phyloP scores from a whole-genome alignment of 2,113 vertebrate genomes.

The Dasyurus viverrinus region DNA sequence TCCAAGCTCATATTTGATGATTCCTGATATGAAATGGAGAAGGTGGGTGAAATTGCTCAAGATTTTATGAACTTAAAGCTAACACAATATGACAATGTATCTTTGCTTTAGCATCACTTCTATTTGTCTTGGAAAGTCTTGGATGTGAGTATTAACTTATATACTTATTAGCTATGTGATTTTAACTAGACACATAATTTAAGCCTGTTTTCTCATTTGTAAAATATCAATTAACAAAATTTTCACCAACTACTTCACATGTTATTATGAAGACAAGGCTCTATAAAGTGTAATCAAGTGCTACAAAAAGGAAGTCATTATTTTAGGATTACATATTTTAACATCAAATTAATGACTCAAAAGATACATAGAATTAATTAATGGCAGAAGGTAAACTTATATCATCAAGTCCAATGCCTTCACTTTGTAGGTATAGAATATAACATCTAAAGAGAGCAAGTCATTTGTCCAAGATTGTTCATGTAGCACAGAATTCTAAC shows the following conservation, averaged over 20 bases:
- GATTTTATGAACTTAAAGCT: not conserved
- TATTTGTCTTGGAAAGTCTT: not conserved
- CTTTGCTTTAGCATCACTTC: not conserved
- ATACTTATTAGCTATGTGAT: not conserved
- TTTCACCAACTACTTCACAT: not conserved
- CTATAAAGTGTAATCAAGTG: not conserved
- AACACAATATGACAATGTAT: not conserved
- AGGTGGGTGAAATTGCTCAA: not conserved
- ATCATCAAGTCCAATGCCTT: not conserved
- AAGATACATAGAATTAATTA: not conserved
- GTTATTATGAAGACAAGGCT: not conserved
- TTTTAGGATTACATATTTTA: not conserved
- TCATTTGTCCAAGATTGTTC: not conserved
- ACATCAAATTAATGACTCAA: not conserved
- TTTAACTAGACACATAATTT: not conserved
- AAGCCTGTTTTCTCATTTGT: not conserved
- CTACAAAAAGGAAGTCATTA: not conserved
- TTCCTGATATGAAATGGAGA: not conserved
- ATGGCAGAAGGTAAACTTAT: not conserved
- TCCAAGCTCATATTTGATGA: not conserved
- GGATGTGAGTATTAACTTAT: not conserved
- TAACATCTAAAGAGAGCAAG: not conserved
- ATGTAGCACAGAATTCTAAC: not conserved
- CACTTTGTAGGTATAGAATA: not conserved
- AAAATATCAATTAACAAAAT: not conserved